Conservation (phyloP, 2,888 invertebrate species). For the Rutpela maculata region DNA sequence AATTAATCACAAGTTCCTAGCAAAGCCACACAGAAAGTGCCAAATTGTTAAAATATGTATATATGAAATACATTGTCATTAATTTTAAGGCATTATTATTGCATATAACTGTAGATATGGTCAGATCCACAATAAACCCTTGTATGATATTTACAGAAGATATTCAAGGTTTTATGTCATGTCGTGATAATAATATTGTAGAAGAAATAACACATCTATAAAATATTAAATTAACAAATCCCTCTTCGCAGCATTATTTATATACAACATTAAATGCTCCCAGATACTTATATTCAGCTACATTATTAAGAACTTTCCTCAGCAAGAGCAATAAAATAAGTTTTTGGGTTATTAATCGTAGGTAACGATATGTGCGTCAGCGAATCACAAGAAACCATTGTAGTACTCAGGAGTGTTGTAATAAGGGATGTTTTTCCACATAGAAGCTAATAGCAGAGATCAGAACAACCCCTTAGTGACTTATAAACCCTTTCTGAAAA, state of each 20-base stretch:
- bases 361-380: conserved; percentile 12
- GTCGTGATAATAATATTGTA: too few species aligned
- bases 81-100: neutral
- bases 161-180: too few species aligned
- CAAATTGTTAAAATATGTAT: neutral
- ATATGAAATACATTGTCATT: neutral
- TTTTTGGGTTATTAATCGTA: conserved; percentile 20
- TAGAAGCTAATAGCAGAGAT: conserved; percentile 21
- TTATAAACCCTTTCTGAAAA: conserved; percentile 31
- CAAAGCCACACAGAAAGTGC: neutral
- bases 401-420: conserved; percentile 30
- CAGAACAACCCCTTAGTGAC: conserved; percentile 33
- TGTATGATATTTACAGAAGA: too few species aligned
- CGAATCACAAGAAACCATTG: conserved; percentile 22
- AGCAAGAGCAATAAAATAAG: conserved; percentile 6
- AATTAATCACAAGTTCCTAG: neutral
- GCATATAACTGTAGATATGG: neutral
- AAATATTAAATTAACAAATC: neutral
- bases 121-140: too few species aligned
- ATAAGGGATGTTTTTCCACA: conserved; percentile 32
- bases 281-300: conserved; percentile 5
- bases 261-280: conserved; percentile 3
- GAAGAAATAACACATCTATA: neutral
- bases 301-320: conserved; percentile 16
- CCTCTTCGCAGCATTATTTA: neutral